phyloP scores from a whole-genome alignment of 2,113 vertebrate species.

The Megaleporinus macrocephalus region DNA sequence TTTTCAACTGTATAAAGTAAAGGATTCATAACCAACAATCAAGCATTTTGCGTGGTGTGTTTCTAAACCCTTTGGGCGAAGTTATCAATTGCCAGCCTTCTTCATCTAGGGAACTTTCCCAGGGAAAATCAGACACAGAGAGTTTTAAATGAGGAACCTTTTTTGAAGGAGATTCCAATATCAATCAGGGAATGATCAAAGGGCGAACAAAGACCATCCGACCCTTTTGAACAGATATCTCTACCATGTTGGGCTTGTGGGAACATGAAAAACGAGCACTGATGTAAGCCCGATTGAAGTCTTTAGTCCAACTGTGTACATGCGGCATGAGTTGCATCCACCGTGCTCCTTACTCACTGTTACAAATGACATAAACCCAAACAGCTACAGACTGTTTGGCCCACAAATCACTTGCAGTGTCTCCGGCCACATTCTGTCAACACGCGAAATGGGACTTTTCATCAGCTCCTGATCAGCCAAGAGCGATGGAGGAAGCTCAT shows the following conservation, averaged over 20 bases:
- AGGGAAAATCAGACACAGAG: neutral
- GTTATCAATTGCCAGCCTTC: neutral
- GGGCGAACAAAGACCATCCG: neutral
- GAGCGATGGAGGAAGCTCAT: conserved; percentile 42
- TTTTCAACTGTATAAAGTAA: neutral
- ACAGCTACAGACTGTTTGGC: conserved; percentile 4
- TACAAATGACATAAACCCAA: conserved; percentile 20
- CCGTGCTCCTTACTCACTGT: conserved; percentile 14
- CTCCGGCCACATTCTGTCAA: conserved; percentile 19
- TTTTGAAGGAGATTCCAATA: neutral
- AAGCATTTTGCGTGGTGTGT: neutral
- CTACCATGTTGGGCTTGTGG: neutral
- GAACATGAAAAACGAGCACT: neutral
- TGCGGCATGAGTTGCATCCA: neutral
- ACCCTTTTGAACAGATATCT: neutral
- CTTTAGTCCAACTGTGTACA: neutral
- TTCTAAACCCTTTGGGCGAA: neutral
- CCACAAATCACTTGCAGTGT: conserved; percentile 40
- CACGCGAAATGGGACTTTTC: conserved; percentile 36
- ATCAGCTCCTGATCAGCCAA: conserved; percentile 39
- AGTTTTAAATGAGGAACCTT: neutral
- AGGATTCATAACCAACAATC: neutral
- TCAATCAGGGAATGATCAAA: neutral
- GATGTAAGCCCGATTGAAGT: conserved; percentile 5
- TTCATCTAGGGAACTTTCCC: neutral